phyloP scores from a whole-genome alignment of 2,113 vertebrate genomes.

The Percopsis transmontana region DNA sequence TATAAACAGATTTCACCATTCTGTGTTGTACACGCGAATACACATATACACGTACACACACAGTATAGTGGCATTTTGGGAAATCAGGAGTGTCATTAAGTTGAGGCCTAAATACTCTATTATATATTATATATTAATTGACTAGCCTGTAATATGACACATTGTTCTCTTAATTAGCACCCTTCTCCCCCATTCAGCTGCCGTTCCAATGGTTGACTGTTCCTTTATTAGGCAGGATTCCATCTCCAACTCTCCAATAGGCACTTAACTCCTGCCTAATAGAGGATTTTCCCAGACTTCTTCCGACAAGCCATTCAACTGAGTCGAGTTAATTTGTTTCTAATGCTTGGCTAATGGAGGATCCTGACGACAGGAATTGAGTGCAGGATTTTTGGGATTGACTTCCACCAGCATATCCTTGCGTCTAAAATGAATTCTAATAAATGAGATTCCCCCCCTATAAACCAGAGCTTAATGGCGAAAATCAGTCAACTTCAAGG shows the following conservation, averaged over 20 bases:
- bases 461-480: constrained; percentile 29
- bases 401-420: constrained; percentile 55
- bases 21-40: constrained; percentile 30
- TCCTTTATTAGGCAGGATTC: constrained; percentile 80
- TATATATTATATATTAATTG: constrained; percentile 59
- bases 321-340: constrained; percentile 81
- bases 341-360: constrained; percentile 82
- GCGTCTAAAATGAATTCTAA: constrained; percentile 52
- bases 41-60: constrained; percentile 18
- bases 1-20: constrained; percentile 52
- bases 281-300: constrained; percentile 81
- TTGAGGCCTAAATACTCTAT: background rate
- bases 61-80: constrained; percentile 23
- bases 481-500: constrained; percentile 45
- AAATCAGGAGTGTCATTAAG: constrained; percentile 38
- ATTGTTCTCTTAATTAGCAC: constrained; percentile 80
- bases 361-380: constrained; percentile 72
- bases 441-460: constrained; percentile 38
- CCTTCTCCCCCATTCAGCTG: constrained; percentile 69
- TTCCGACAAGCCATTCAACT: constrained; percentile 75
- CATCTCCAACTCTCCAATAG: constrained; percentile 78
- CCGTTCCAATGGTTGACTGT: constrained; percentile 78
- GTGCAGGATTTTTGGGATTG: constrained; percentile 62
- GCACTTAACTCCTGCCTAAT: constrained; percentile 80
- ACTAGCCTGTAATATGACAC: constrained; percentile 72